Percentiles rank a stretch among this genome's conserved stretches.
These are phyloP conservation scores for Pelvicachromis taeniatus DNA, from an alignment of 2,113 vertebrate species.

Conservation along the genomic window DNA sequence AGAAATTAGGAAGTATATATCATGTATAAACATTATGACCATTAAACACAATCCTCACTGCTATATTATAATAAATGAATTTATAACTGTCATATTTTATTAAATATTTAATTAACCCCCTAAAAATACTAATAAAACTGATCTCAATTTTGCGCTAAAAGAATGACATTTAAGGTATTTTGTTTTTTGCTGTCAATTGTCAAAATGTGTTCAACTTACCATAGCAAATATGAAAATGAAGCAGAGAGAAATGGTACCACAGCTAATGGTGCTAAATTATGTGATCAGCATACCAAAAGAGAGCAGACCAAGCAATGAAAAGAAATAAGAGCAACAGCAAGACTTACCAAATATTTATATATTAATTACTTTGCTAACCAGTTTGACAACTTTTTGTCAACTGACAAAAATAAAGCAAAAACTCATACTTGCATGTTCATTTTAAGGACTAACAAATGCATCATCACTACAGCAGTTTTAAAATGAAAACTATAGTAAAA, in stretches of 20 bases:
- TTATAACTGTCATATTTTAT: neutral
- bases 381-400: neutral
- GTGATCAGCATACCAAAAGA: neutral
- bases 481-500: neutral
- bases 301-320: neutral
- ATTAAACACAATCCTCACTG: neutral
- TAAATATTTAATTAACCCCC: neutral
- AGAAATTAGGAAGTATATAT: neutral
- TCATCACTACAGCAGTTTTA: neutral
- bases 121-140: neutral
- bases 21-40: neutral
- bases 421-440: neutral
- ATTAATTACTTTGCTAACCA: neutral
- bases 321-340: neutral
- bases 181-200: neutral
- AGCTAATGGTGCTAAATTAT: neutral
- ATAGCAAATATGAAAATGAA: neutral
- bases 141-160: neutral
- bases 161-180: neutral
- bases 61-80: neutral
- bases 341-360: neutral
- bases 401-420: neutral
- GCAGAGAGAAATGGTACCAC: neutral
- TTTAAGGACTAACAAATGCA: neutral
- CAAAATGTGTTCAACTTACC: neutral